phyloP scores from a whole-genome alignment of 2,888 invertebrate genomes.

The Drosophila birchii region DNA sequence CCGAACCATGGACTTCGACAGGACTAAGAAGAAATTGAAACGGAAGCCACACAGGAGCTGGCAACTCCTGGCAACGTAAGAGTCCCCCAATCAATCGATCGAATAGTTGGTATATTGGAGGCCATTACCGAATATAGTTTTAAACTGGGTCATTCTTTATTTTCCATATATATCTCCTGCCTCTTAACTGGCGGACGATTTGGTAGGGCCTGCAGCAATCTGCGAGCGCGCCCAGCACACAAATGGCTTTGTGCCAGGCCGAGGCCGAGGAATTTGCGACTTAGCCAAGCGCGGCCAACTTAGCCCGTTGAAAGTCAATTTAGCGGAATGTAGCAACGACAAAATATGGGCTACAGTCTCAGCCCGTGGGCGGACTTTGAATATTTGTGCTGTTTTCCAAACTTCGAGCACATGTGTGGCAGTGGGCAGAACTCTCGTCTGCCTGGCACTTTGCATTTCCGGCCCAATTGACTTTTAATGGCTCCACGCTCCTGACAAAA shows the following conservation, averaged over 20 bases:
- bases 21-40: conserved; percentile 7
- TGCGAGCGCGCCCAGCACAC: neutral
- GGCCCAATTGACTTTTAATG: conserved; percentile 76
- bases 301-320: conserved; percentile 61
- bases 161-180: neutral
- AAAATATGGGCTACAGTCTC: conserved; percentile 21
- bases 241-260: conserved; percentile 16
- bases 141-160: conserved; percentile 6
- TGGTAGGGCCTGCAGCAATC: neutral
- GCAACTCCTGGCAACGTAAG: neutral
- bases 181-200: neutral
- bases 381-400: conserved; percentile 13
- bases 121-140: conserved; percentile 18
- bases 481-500: conserved; percentile 57
- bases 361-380: conserved; percentile 26
- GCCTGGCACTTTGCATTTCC: conserved; percentile 55
- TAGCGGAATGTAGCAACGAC: conserved; percentile 61
- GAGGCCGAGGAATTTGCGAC: neutral
- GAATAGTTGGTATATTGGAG: conserved; percentile 31
- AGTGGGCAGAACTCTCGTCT: conserved; percentile 5
- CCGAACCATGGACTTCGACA: conserved; percentile 9
- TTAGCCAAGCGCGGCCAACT: conserved; percentile 8
- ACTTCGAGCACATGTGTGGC: conserved; percentile 33
- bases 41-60: conserved; percentile 7
- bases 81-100: conserved; percentile 16